These are phyloP conservation scores for Porites lutea DNA, from an alignment of 64 coral and sea anemone genomes.

Conservation along the genomic window DNA sequence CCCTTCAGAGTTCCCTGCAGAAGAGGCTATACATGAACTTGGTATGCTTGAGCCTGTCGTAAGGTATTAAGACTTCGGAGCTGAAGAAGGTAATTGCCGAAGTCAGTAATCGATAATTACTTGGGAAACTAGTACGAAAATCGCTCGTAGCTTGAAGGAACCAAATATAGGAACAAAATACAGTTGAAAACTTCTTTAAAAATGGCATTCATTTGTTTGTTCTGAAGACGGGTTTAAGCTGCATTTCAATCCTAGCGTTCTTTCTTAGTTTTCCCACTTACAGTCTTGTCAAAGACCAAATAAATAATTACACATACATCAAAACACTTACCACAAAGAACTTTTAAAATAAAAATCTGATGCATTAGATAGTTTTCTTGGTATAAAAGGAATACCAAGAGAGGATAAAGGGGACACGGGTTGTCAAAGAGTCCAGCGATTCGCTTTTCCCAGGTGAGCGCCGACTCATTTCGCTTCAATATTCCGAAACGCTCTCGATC, in stretches of 20 bases:
- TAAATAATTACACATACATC: slow-evolving; percentile 50
- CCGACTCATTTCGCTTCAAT: too few relatives aligned
- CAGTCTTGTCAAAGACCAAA: slow-evolving; percentile 42
- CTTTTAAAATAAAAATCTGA: slow-evolving; percentile 54
- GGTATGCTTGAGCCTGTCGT: background rate
- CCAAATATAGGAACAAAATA: background rate
- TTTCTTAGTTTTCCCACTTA: background rate
- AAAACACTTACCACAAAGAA: slow-evolving; percentile 7
- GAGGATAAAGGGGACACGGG: too few relatives aligned
- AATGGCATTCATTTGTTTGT: too few relatives aligned
- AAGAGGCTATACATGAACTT: too few relatives aligned
- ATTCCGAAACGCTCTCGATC: too few relatives aligned
- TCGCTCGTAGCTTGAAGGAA: background rate
- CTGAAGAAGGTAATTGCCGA: background rate
- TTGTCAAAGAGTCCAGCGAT: too few relatives aligned
- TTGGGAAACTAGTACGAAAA: background rate
- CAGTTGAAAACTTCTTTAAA: background rate
- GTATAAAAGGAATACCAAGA: slow-evolving; percentile 53
- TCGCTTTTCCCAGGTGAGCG: too few relatives aligned
- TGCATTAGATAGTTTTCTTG: slow-evolving; percentile 24
- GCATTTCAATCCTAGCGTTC: too few relatives aligned
- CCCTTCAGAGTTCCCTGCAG: too few relatives aligned
- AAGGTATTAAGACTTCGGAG: background rate
- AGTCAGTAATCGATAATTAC: background rate
- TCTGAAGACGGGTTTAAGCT: too few relatives aligned